Base-by-base conservation (phyloP, 2,113 vertebrate genomes). In the Cyanocitta stelleri region DNA sequence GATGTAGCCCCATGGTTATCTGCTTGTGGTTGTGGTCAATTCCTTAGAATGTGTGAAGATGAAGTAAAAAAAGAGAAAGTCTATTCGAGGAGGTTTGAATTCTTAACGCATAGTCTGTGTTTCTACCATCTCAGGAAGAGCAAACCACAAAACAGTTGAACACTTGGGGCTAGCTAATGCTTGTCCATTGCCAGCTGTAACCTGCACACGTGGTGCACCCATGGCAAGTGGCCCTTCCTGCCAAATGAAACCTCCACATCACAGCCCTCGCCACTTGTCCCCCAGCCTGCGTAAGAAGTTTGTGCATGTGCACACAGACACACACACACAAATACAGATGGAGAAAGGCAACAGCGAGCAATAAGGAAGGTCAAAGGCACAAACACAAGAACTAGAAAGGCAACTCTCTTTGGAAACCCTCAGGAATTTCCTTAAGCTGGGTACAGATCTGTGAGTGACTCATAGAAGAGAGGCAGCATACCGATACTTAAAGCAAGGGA, bases 301-400 rank as follows among this genome's bases (percentile, higher is more conserved):
- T 59, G 29, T 61, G 33, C 20, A 6, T 0, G 0, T 29, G 33
- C 37, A 32, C 3, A 8, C 11, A 35, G 10, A 33, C 3, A 6
- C 13, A 37, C 22, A n/a, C 41, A 54, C 7, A 20, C 33, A 54
- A 22, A 72, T 3, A 66, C 21, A 35, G 62, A 69, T 2, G 15
- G 35, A 61, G 30, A 80, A 64, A 55, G 27, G 30, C 18, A 80
- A 32, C 41, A 52, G 41, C 16, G 33, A 21, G 21, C 23, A 73
- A 18, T 14, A 43, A 27, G 10, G 19, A 68, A 64, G 27, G 27
- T 11, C 8, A 3, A 51, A 63, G 11, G 19, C 32, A 73, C 44
- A 68, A 84, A 39, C 23, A 39, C 6, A 48, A 48, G 44, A 75
- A 24, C 43, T 58, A 58, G 35, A 80, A 83, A 76, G 1, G 2